Conservation (phyloP, 1,140 invertebrate genomes). For the Arion vulgaris region DNA sequence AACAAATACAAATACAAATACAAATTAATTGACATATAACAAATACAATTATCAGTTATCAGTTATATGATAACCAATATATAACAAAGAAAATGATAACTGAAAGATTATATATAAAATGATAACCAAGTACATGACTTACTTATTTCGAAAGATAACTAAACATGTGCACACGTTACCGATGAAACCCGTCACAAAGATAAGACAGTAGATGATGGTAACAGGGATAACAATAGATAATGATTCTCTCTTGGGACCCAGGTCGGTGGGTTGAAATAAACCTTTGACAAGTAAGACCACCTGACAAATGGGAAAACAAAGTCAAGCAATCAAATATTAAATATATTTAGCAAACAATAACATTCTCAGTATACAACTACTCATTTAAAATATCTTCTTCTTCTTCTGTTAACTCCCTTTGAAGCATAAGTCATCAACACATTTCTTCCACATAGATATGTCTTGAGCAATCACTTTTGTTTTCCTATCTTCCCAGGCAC, state of each 20-base stretch:
- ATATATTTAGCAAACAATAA: no score
- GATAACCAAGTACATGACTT: no score
- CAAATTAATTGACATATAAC: no score
- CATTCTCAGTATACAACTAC: not conserved
- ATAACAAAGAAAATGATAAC: no score
- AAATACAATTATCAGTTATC: no score
- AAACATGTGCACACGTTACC: conserved; percentile 69
- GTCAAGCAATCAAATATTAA: not conserved
- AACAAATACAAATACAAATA: no score
- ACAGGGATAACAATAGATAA: conserved; percentile 52
- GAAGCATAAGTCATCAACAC: no score
- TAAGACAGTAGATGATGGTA: conserved; percentile 62
- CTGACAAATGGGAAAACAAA: not conserved
- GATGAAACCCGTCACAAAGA: conserved; percentile 64
- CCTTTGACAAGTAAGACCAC: not conserved
- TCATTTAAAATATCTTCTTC: not conserved
- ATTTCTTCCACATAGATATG: no score
- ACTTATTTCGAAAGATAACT: conserved; percentile 66
- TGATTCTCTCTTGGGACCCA: conserved; percentile 48
- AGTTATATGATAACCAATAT: no score
- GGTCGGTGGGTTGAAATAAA: not conserved
- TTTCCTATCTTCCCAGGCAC: not conserved
- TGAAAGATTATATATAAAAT: no score
- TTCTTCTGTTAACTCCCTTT: no score
- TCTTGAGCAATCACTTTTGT: not conserved